Evolutionary conservation across 2,888 invertebrate species (phyloP).

Genomic region (Eristalinus sepulchralis): DNA sequence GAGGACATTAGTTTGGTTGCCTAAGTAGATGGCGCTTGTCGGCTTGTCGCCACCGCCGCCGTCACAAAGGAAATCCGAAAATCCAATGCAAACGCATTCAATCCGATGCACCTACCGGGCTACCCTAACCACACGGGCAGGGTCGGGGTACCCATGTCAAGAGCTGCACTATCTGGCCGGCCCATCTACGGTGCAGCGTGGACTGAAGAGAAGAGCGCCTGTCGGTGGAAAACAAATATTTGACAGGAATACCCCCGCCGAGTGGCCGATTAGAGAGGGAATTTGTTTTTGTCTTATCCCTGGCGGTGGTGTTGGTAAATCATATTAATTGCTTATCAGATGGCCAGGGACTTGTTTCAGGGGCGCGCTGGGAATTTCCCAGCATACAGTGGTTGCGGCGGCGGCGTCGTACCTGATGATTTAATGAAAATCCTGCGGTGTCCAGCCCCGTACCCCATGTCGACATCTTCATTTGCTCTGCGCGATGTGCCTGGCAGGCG

Average conservation of each 20-base stretch:
- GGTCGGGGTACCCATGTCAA: conserved; percentile 51
- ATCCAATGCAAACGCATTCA: conserved; percentile 32
- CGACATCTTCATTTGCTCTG: conserved; percentile 65
- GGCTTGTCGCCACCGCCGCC: conserved; percentile 31
- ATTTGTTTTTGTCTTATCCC: conserved; percentile 31
- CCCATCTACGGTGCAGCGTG: conserved; percentile 25
- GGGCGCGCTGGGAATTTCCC: conserved; percentile 34
- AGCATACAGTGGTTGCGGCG: conserved; percentile 30
- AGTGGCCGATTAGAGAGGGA: conserved; percentile 60
- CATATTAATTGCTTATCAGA: conserved; percentile 70
- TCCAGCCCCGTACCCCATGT: conserved; percentile 52
- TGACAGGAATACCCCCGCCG: conserved; percentile 61
- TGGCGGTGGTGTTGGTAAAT: conserved; percentile 31
- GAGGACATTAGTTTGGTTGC: conserved; percentile 56
- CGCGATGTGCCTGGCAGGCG: neutral
- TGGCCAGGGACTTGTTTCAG: conserved; percentile 24
- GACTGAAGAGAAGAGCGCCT: neutral
- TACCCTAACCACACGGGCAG: conserved; percentile 47
- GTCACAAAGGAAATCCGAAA: conserved; percentile 59
- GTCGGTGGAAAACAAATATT: conserved; percentile 57
- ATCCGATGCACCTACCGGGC: conserved; percentile 63
- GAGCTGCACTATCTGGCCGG: conserved; percentile 10
- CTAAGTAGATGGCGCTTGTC: conserved; percentile 68
- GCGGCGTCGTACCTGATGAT: conserved; percentile 25
- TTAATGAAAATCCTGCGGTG: conserved; percentile 54